Base-by-base conservation (phyloP, 23 tunicate species). In the Trididemnum clinides region DNA sequence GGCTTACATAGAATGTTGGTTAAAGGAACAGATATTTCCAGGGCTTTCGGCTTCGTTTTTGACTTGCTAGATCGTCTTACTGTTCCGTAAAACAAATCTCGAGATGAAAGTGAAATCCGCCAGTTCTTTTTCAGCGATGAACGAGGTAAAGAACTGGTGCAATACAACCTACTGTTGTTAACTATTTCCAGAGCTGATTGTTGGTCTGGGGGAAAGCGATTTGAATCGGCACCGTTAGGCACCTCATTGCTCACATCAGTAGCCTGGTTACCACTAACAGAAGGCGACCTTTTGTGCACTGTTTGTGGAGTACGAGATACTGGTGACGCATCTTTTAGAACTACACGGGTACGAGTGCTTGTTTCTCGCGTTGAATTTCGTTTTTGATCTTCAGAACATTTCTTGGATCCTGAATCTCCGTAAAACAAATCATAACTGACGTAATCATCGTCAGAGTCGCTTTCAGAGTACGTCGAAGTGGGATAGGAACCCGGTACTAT, bases 401-500 rank as follows among this genome's bases (percentile, higher is more conserved):
- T 23, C 0, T 26, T 32, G 18, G 51, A 7, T 35, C 29, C 49
- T 59, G 57, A 75, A 18, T 76, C 63, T n/a, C 62, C 39, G 78
- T 88, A 88, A 39, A 49, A 88, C 0, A 57, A n/a, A 26, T 88
- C 92, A 29, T 65, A 88, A 54, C 59, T 88, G 12, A 88, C 92
- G 57, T 88, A 88, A 63, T 88, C 92, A 28, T 73, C 92, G 15
- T 88, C 92, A 7, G 92, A 82, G 26, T 88, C 92, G 33, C 57
- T 19, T 10, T 51, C 66, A 18, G 50, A 27, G 3, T 21, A 2
- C 3, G 33, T 2, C 22, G 70, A 22, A 20, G 57, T 73, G 6
- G 75, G 75, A 6, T 37, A 73, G 5, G 29, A 3, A 7, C 57
- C 80, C 2, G 80, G 54, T 5, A 57, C 38, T 2, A 37, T 36